Base-by-base conservation (phyloP, 2,888 invertebrate genomes). In the Melanophora roralis region DNA sequence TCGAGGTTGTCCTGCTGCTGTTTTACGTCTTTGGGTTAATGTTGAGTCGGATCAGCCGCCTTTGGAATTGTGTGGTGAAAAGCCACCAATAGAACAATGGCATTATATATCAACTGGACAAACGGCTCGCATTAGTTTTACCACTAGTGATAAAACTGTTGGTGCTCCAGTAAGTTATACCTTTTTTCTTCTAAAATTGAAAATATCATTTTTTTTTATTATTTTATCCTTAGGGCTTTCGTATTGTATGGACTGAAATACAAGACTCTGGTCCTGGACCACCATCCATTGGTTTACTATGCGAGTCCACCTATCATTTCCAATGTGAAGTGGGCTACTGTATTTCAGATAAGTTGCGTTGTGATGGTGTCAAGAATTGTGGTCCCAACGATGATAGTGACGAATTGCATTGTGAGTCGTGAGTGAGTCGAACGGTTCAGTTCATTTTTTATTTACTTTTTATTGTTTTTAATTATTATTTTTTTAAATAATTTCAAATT, bases 231-330 rank as follows among this genome's bases (percentile, higher is more conserved):
- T 72, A 94, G 89, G 98, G 98, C 78, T 98, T 98, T 91, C 94
- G 95, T 87, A 95, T 97, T 57, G 94, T 97, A 65, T 98, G 98
- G 98, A 98, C 98, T 75, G 98, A 98, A 92, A 94, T 98, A 85
- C 92, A 92, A 85, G 93, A 93, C 82, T 92, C 92, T 60, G 93
- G 92, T 76, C 90, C 90, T 71, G 90, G 91, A 82, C 89, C 90
- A 75, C 89, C 89, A 82, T 88, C 90, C 27, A 89, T 90, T 83
- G 87, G 89, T 38, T 84, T 89, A 76, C 85, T 89, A 57, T 90
- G 90, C 84, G 91, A 91, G 83, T 90, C 91, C 78, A 93, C 93
- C 86, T 93, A 92, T 84, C 93, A 94, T 86, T 96, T 95, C 89
- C 92, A 93, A 83, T 96, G 96, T 89, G 92, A 91, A 85, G 94